Base-by-base conservation (phyloP, 2,888 invertebrate species). In the Pheosia gnoma region DNA sequence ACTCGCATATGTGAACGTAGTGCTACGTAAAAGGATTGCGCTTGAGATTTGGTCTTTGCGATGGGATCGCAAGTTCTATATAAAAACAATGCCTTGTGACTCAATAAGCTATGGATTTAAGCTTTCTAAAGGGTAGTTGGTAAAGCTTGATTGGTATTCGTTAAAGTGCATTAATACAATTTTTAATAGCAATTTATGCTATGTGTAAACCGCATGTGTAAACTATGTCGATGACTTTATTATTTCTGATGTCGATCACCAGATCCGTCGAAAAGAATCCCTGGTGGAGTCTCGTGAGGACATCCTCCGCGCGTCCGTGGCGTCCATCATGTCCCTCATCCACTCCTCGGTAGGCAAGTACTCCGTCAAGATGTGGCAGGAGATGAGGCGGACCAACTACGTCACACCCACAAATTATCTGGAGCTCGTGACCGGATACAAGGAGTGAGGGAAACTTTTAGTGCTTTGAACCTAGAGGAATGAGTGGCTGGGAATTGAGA, bases 401-500 rank as follows among this genome's bases (percentile, higher is more conserved):
- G 98, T 98, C 55, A 98, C 98, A 0, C 97, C 98, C 0, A 97
- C 97, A 39, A 98, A 98, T 88, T 98, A 97, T 78, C 91, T 98
- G 62, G 97, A 98, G 81, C 94, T 98, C 11, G 97, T 98, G 0
- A 93, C 96, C 0, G 97, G 97, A 8, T 98, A 97, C 81, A 97
- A 97, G 85, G 94, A 94, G 97, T 97, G 83, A 91, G 94, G n/a
- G 8, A 25, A 1, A 25, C 0, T 43, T 43, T 8, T 43, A 43
- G 25, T 25, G 25, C 2, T 25, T 25, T 25, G 25, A 25, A 25
- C 25, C 2, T 25, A 25, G 25, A 25, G 25, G 25, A 25, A 25
- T 0, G 25, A 25, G 25, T 25, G 25, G 25, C 25, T 25, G 25
- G 1, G 25, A 25, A 25, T 25, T n/a, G n/a, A n/a, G n/a, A 25